Evolutionary conservation across 1,140 invertebrate species (phyloP), one percentile per base, ranked within the genome.

Genomic region (Zaprionus lachaisei): DNA sequence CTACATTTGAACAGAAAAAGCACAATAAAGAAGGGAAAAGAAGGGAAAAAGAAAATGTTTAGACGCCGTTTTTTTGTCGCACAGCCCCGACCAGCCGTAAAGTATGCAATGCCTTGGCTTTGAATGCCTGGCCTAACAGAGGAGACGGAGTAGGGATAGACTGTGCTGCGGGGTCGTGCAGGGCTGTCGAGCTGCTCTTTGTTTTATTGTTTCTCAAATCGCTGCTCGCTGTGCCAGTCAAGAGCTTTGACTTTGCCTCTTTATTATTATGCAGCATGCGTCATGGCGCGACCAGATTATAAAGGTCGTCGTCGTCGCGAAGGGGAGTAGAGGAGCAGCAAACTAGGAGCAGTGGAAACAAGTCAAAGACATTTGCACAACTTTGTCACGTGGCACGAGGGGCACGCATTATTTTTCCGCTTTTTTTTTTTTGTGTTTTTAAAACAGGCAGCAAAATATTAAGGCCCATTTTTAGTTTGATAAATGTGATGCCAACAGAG

Each of bases 121-220:
- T 60, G 24, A 66, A 24, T 67, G 56, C 57, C 47, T 38, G 22
- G 47, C 47, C 47, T 51, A 47, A 14, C 37, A 15, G 37, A 4
- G 14, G 37, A 15, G 37, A 4, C 14, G 3, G 5, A 14, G 17
- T 2, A 5, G 17, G n/a, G 7, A 17, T 12, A 17, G 15, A 15
- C 22, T 14, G 41, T 14, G 17, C 15, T 14, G 17, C 15, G 12
- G 17, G 31, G 17, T 61, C 58, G 28, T 38, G 47, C 20, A 51
- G 47, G 47, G 47, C 20, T 51, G 47, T 14, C 47, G 47, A 51
- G 47, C 66, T 61, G 70, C 65, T 77, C 55, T 78, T 74, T 78
- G 72, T 74, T 78, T 78, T 78, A 78, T 78, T 78, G 71, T 78
- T 78, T 78, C 72, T 74, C 72, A 75, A 78, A 74, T 74, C 76